Percentiles rank a stretch among this genome's conserved stretches.
phyloP scores from a whole-genome alignment of 2,797 vertebrate species.

The Catostomus latipinnis region DNA sequence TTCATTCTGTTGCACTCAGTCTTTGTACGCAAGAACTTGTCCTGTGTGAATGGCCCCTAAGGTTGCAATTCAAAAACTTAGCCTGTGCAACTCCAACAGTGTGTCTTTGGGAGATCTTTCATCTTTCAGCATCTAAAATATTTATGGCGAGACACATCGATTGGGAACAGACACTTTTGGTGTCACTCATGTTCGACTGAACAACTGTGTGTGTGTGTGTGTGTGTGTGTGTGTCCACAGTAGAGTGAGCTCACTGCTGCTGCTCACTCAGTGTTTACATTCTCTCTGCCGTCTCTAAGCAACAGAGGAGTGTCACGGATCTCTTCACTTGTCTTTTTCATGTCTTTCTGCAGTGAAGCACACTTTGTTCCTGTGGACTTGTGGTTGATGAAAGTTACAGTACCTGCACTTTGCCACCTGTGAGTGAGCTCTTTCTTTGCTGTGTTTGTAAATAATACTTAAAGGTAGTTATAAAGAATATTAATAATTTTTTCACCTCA shows the following conservation, averaged over 20 bases:
- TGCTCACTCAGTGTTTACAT: constrained; percentile 59
- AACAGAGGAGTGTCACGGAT: constrained; percentile 42
- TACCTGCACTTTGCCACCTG: background rate
- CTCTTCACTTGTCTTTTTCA: constrained; percentile 7
- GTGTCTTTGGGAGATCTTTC: constrained; percentile 28
- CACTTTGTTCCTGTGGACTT: constrained; percentile 9
- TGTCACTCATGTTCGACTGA: constrained; percentile 29
- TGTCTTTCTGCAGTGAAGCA: background rate
- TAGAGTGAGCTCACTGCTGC: constrained; percentile 47
- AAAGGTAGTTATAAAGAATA: background rate
- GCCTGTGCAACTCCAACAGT: background rate
- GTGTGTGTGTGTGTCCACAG: constrained; percentile 5
- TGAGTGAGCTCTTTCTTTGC: background rate
- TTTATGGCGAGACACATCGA: constrained; percentile 40
- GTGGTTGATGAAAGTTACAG: background rate
- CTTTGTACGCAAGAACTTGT: no score
- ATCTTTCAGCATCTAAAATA: constrained; percentile 44
- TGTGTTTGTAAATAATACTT: background rate
- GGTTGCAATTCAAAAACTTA: background rate
- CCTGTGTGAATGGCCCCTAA: background rate
- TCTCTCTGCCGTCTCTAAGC: constrained; percentile 48
- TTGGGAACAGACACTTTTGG: constrained; percentile 33
- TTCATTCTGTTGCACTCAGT: no score
- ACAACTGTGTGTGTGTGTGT: background rate
- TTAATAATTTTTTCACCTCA: no score